Conservation (phyloP, 2,888 invertebrate genomes). For the Entomobrya proxima region DNA sequence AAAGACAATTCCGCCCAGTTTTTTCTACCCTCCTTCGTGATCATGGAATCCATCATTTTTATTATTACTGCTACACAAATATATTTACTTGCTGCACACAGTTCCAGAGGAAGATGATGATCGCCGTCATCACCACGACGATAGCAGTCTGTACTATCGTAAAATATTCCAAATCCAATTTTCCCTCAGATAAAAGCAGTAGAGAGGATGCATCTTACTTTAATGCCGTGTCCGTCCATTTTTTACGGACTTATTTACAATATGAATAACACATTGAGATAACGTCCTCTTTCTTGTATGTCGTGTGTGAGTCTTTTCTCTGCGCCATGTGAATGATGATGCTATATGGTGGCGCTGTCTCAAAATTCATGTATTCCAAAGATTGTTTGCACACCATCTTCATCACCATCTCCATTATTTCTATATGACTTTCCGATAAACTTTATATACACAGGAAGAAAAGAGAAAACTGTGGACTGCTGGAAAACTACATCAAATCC, state of each 20-base stretch:
- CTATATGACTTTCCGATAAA: slow-evolving; percentile 31
- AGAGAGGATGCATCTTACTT: slow-evolving; percentile 8
- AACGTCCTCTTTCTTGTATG: slow-evolving; percentile 25
- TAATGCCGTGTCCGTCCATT: slow-evolving; percentile 28
- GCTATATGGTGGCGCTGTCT: neutral
- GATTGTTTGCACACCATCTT: slow-evolving; percentile 62
- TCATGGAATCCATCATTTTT: slow-evolving; percentile 50
- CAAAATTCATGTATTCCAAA: slow-evolving; percentile 65
- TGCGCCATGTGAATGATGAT: no score
- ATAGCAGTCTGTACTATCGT: slow-evolving; percentile 54
- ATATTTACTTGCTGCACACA: slow-evolving; percentile 32
- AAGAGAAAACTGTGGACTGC: neutral
- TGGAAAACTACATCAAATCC: neutral
- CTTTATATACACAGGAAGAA: neutral
- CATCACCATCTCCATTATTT: slow-evolving; percentile 39
- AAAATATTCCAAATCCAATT: slow-evolving; percentile 64
- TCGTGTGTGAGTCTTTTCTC: no score
- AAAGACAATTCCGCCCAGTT: slow-evolving; percentile 24
- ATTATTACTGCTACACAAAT: slow-evolving; percentile 40
- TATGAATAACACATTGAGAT: slow-evolving; percentile 44
- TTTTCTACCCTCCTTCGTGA: slow-evolving; percentile 31
- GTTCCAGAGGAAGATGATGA: slow-evolving; percentile 8
- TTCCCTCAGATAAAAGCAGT: slow-evolving; percentile 41
- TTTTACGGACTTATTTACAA: slow-evolving; percentile 29
- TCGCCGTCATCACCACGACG: neutral